These are phyloP conservation scores for Pandemis heparana DNA, from an alignment of 2,888 invertebrate genomes.

Conservation along the genomic window DNA sequence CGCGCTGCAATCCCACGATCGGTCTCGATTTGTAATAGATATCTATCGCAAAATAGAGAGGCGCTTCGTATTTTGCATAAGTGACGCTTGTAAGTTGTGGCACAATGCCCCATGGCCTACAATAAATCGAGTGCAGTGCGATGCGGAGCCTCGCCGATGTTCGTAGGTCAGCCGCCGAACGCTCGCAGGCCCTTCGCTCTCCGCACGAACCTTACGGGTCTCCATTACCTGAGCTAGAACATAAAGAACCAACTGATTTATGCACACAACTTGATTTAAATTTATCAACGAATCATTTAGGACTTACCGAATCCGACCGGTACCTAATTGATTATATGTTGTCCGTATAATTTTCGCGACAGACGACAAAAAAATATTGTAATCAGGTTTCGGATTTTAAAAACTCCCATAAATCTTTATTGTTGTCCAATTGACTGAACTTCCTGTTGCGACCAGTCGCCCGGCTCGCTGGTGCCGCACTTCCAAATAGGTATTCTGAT, in stretches of 20 bases:
- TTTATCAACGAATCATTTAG: slow-evolving; percentile 10
- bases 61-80: slow-evolving; percentile 81
- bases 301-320: slow-evolving; percentile 26
- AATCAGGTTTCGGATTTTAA: slow-evolving; percentile 56
- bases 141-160: slow-evolving; percentile 48
- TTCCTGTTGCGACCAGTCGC: slow-evolving; percentile 81
- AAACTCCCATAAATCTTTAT: slow-evolving; percentile 80
- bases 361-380: slow-evolving; percentile 45
- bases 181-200: slow-evolving; percentile 33
- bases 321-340: slow-evolving; percentile 44
- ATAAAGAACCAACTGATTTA: not conserved
- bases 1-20: slow-evolving; percentile 80
- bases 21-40: slow-evolving; percentile 78
- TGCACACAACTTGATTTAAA: slow-evolving; percentile 20
- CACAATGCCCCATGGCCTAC: slow-evolving; percentile 70
- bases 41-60: slow-evolving; percentile 77
- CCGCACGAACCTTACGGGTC: slow-evolving; percentile 3
- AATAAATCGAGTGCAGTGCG: slow-evolving; percentile 59
- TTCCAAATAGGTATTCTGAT: slow-evolving; percentile 82
- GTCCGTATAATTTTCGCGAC: slow-evolving; percentile 45
- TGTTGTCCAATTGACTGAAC: slow-evolving; percentile 78
- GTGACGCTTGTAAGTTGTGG: slow-evolving; percentile 71
- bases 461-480: slow-evolving; percentile 61
- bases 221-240: slow-evolving; percentile 3
- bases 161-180: slow-evolving; percentile 47